phyloP scores from a whole-genome alignment of 2,113 vertebrate species.

The Empidonax alnorum region DNA sequence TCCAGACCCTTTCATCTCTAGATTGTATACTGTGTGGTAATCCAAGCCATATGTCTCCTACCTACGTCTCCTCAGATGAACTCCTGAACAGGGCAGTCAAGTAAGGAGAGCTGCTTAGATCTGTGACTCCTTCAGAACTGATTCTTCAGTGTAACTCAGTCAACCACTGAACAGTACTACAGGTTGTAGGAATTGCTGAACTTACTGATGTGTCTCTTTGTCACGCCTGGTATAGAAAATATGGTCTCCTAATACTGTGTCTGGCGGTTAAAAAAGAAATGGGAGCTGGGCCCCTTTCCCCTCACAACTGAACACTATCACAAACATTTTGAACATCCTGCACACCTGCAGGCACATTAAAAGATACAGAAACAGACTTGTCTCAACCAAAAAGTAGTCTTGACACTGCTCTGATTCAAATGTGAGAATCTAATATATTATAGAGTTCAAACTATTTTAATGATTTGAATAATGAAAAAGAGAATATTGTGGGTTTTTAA shows the following conservation, averaged over 20 bases:
- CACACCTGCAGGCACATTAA: background rate
- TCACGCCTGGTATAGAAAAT: background rate
- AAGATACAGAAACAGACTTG: background rate
- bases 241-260: background rate
- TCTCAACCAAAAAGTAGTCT: background rate
- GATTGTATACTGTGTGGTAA: background rate
- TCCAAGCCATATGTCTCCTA: conserved; percentile 33
- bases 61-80: conserved; percentile 9
- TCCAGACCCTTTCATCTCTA: background rate
- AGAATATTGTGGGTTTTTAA: background rate
- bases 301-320: background rate
- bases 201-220: background rate
- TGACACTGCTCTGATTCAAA: background rate
- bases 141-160: background rate
- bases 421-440: background rate
- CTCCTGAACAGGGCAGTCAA: background rate
- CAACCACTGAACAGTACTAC: background rate
- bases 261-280: background rate
- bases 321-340: background rate
- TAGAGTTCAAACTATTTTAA: background rate
- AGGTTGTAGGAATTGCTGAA: background rate
- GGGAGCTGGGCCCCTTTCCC: background rate
- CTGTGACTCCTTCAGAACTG: background rate
- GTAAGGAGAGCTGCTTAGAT: background rate
- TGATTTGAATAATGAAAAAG: background rate